Percentiles rank a stretch among this genome's conserved stretches.
These are phyloP conservation scores for Ditula angustiorana DNA, from an alignment of 2,888 invertebrate species.

Conservation along the genomic window DNA sequence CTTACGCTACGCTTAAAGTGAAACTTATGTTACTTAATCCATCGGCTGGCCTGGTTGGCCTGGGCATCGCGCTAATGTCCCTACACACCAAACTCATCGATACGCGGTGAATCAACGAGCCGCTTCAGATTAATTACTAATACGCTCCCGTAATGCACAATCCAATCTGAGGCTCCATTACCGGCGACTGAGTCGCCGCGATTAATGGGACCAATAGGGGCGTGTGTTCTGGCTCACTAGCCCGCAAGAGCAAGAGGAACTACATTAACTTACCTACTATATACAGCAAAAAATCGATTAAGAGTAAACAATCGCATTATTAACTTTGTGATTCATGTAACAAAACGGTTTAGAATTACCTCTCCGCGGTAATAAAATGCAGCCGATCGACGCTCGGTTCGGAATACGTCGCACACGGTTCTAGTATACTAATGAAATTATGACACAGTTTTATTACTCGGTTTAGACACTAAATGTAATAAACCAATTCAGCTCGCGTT, in stretches of 20 bases:
- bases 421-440: background rate
- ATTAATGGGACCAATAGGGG: background rate
- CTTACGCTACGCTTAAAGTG: no score
- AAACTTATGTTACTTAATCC: no score
- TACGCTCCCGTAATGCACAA: constrained; percentile 13
- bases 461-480: constrained; percentile 24
- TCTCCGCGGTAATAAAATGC: constrained; percentile 1
- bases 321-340: background rate
- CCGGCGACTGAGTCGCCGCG: background rate
- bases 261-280: background rate
- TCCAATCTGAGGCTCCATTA: background rate
- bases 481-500: constrained; percentile 1
- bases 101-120: constrained; percentile 12
- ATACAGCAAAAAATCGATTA: background rate
- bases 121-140: constrained; percentile 25
- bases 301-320: background rate
- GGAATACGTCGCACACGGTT: background rate
- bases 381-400: background rate
- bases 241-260: background rate
- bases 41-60: no score
- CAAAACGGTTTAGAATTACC: background rate
- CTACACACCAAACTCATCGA: constrained; percentile 12
- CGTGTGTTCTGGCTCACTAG: background rate
- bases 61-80: background rate
- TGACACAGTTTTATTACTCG: constrained; percentile 6